Evolutionary conservation across 2,888 invertebrate genomes (phyloP).

Genomic region (Ischnus inquisitorius): DNA sequence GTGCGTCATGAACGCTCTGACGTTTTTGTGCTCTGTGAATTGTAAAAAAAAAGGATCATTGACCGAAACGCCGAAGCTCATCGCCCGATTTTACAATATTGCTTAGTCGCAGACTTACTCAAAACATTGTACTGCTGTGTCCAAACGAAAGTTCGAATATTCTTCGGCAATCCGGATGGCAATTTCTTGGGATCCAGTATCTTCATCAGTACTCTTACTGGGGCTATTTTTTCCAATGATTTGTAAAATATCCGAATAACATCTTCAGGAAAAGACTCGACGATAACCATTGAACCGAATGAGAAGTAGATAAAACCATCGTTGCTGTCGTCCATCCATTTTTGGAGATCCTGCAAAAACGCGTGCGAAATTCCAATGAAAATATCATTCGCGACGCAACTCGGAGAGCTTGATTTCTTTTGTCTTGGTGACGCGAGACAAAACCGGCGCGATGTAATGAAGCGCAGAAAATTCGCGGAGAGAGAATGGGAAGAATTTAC

Average conservation of each 20-base stretch:
- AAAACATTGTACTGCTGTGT: conserved; percentile 79
- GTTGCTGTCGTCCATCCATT: conserved; percentile 81
- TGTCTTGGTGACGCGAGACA: too few relatives aligned
- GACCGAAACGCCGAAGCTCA: not conserved
- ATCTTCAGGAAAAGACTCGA: conserved; percentile 78
- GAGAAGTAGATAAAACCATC: conserved; percentile 82
- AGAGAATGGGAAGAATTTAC: conserved; percentile 4
- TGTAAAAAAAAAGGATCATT: not conserved
- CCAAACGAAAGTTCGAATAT: conserved; percentile 77
- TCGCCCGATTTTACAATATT: not conserved
- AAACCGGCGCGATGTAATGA: too few relatives aligned
- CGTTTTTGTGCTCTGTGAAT: conserved; percentile 79
- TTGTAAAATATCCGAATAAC: conserved; percentile 74
- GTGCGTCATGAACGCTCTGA: conserved; percentile 81
- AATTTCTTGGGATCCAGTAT: conserved; percentile 74
- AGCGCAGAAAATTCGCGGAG: not conserved
- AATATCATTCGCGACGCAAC: not conserved
- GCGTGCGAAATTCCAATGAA: not conserved
- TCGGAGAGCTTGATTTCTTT: too few relatives aligned
- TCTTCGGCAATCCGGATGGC: conserved; percentile 76
- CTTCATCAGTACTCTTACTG: conserved; percentile 79
- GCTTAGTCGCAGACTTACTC: conserved; percentile 72
- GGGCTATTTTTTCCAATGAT: conserved; percentile 77
- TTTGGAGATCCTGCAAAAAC: conserved; percentile 76
- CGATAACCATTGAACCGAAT: conserved; percentile 81